Base-by-base conservation (phyloP, 2,797 vertebrate species). In the Eremophila alpestris region DNA sequence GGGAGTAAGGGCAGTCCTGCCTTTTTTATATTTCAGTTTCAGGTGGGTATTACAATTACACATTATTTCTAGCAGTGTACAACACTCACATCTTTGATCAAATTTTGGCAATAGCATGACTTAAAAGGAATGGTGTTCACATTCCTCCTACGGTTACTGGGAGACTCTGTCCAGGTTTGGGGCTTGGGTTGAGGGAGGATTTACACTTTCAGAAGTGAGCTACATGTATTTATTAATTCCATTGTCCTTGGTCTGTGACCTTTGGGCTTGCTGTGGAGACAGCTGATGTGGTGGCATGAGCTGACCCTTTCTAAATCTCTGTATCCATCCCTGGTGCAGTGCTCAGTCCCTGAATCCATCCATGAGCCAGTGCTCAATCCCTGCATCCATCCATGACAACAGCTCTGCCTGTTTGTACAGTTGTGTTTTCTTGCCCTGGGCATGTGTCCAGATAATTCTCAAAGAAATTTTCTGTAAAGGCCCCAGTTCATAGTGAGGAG, bases 391-490 rank as follows among this genome's bases (percentile, higher is more conserved):
- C 21, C 45, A 21, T 59, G 54, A 26, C 62, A 43, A 41, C 56
- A 87, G 43, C 85, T 60, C 17, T 77, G 85, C 78, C 74, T 64
- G 71, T 95, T 95, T 92, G 93, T 95, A 78, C 78, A 70, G 60
- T 96, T 88, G 70, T 58, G 89, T 96, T 96, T 93, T 96, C 91
- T 96, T 95, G 94, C 83, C 96, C 91, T 97, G 97, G 96, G 95
- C 97, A 96, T 91, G 20, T 34, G 51, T 90, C 46, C 86, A 46
- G 77, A 63, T 84, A 75, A 87, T 94, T 96, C 80, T 52, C 65
- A 83, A 67, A 86, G 26, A 20, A 95, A 67, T 92, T 94, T 75
- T 62, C 38, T 86, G 60, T 73, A 32, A 94, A 93, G 58, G 76
- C 86, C 79, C 43, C 34, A 40, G 62, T 91, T 96, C 89, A 49